Conservation (phyloP, 2,797 vertebrate species). For the Oryzias dopingdopingensis region DNA sequence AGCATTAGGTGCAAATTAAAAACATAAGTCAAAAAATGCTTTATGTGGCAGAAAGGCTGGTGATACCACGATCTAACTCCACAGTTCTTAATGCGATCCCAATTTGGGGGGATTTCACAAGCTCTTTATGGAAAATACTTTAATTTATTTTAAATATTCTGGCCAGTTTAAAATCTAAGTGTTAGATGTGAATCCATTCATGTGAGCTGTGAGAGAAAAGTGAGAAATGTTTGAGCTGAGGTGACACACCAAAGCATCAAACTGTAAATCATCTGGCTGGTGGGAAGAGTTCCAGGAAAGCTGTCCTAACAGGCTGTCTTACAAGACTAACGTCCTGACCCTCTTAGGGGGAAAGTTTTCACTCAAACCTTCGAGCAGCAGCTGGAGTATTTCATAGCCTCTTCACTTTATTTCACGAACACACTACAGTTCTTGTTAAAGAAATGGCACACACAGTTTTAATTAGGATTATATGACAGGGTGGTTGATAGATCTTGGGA, state of each 20-base stretch:
- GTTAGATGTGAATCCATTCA: constrained; percentile 10
- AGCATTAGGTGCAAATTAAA: too few species aligned
- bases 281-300: constrained; percentile 38
- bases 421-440: constrained; percentile 11
- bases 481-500: too few species aligned
- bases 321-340: constrained; percentile 31
- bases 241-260: constrained; percentile 17
- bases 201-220: background rate
- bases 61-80: background rate
- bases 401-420: constrained; percentile 29
- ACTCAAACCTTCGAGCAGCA: constrained; percentile 28
- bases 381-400: constrained; percentile 17
- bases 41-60: too few species aligned
- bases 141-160: too few species aligned
- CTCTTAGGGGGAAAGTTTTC: constrained; percentile 22
- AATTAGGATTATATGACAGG: too few species aligned
- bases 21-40: too few species aligned
- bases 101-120: background rate
- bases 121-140: too few species aligned
- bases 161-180: background rate
- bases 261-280: constrained; percentile 5
- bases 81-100: background rate
- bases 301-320: constrained; percentile 14
- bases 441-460: constrained; percentile 2
- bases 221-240: background rate